These are phyloP conservation scores for Zoroaster sp. DNA, from an alignment of 53 echinoderm and acorn worm species.

Conservation along the genomic window DNA sequence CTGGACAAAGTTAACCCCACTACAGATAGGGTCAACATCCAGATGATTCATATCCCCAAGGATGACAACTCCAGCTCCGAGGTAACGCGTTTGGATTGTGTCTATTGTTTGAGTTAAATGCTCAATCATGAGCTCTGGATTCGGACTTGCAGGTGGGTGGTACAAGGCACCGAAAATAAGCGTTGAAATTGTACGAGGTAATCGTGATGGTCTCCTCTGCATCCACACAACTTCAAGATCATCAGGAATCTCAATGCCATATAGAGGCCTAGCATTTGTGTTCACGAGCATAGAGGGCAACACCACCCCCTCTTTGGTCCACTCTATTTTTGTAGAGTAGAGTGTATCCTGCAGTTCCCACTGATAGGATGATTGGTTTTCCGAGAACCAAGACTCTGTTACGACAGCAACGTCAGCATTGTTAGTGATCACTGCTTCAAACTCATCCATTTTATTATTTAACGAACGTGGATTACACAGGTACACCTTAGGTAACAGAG, in stretches of 20 bases:
- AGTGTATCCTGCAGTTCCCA: constrained; percentile 18
- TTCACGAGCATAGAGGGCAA: constrained; percentile 31
- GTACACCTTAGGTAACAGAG: too few species aligned
- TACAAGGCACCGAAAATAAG: constrained; percentile 34
- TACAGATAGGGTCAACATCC: not conserved
- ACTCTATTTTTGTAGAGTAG: constrained; percentile 31
- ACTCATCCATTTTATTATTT: too few species aligned
- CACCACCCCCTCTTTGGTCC: constrained; percentile 33
- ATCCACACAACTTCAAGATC: constrained; percentile 45
- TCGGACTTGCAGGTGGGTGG: constrained; percentile 15
- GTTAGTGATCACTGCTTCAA: not conserved
- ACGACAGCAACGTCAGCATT: constrained; percentile 20
- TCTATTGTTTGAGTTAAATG: constrained; percentile 26
- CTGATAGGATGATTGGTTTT: not conserved
- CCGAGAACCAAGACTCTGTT: constrained; percentile 46
- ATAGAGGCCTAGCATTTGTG: too few species aligned
- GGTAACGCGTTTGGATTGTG: constrained; percentile 25
- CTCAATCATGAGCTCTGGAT: constrained; percentile 17
- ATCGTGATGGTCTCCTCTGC: constrained; percentile 5
- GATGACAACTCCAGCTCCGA: constrained; percentile 10
- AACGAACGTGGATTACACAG: too few species aligned
- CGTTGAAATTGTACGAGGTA: not conserved
- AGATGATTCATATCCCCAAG: constrained; percentile 41
- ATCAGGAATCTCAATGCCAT: not conserved
- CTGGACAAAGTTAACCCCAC: not conserved